Percentiles rank a stretch among this genome's conserved stretches.
These are phyloP conservation scores for Itoplectis maculator DNA, from an alignment of 2,888 invertebrate species.

Conservation along the genomic window DNA sequence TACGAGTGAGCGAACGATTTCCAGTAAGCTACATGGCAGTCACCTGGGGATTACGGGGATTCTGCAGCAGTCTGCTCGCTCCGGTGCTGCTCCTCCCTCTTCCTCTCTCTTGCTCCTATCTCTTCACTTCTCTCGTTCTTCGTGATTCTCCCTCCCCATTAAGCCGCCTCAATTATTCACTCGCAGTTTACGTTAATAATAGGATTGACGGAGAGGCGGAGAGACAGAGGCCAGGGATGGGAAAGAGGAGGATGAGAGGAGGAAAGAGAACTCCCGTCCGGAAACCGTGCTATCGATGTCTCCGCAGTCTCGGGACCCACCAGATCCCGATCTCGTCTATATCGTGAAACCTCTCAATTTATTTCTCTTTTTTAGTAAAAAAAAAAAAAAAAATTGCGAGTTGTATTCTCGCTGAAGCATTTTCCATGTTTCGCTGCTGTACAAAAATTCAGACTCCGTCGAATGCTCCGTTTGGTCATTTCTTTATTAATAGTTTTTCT, in stretches of 20 bases:
- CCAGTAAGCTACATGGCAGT: constrained; percentile 74
- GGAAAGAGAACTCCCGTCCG: constrained; percentile 44
- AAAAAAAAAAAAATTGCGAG: too few relatives aligned
- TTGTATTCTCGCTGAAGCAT: too few relatives aligned
- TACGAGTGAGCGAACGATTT: constrained; percentile 19
- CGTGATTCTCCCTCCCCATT: constrained; percentile 82
- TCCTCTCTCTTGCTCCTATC: constrained; percentile 67
- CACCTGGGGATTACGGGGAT: constrained; percentile 78
- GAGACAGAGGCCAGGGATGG: constrained; percentile 26
- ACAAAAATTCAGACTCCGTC: too few relatives aligned
- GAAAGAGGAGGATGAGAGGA: constrained; percentile 52
- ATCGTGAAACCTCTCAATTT: neutral
- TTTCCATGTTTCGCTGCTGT: too few relatives aligned
- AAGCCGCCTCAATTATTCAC: constrained; percentile 82
- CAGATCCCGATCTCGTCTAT: constrained; percentile 6
- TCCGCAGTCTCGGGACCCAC: constrained; percentile 31
- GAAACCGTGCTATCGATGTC: constrained; percentile 57
- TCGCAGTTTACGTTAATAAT: constrained; percentile 82
- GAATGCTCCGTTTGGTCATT: too few relatives aligned
- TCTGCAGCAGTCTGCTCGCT: constrained; percentile 57
- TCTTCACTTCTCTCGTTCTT: constrained; percentile 70
- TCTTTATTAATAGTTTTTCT: too few relatives aligned
- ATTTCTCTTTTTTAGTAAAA: neutral
- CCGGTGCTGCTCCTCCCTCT: constrained; percentile 28
- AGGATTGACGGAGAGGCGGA: constrained; percentile 71